Evolutionary conservation across 23 tunicate species (phyloP).

Genomic region (Trididemnum nubilum): DNA sequence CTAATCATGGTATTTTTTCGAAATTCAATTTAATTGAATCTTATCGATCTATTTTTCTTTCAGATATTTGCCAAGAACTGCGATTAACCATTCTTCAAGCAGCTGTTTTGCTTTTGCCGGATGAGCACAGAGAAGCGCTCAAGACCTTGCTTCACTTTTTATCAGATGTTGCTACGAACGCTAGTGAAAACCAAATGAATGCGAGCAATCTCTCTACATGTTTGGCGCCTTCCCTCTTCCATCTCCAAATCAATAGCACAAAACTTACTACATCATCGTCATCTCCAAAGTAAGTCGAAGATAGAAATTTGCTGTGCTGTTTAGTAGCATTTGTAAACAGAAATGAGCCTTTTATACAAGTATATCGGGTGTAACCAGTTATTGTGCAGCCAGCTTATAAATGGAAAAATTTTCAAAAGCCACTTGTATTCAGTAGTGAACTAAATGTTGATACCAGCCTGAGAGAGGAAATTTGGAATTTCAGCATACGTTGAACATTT

Average conservation of each 20-base stretch:
- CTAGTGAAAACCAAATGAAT: conserved; percentile 79
- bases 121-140: conserved; percentile 79
- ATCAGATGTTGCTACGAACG: conserved; percentile 62
- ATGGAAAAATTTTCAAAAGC: too few relatives aligned
- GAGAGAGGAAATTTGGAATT: too few relatives aligned
- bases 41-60: conserved; percentile 1
- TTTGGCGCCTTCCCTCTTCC: conserved; percentile 86
- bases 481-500: too few relatives aligned
- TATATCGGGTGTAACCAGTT: too few relatives aligned
- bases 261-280: conserved; percentile 32
- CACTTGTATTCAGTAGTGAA: too few relatives aligned
- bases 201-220: conserved; percentile 82
- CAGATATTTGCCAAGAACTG: conserved; percentile 64
- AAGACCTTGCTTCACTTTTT: conserved; percentile 78
- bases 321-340: too few relatives aligned
- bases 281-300: conserved; percentile 80
- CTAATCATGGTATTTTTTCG: too few relatives aligned
- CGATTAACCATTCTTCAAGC: conserved; percentile 72
- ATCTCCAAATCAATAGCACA: conserved; percentile 39
- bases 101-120: conserved; percentile 80
- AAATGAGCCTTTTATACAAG: too few relatives aligned
- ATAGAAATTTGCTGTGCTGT: too few relatives aligned
- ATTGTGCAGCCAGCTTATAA: too few relatives aligned
- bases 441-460: too few relatives aligned
- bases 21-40: too few relatives aligned